Conservation (phyloP, 2,113 vertebrate genomes). For the Sciurus niger region DNA sequence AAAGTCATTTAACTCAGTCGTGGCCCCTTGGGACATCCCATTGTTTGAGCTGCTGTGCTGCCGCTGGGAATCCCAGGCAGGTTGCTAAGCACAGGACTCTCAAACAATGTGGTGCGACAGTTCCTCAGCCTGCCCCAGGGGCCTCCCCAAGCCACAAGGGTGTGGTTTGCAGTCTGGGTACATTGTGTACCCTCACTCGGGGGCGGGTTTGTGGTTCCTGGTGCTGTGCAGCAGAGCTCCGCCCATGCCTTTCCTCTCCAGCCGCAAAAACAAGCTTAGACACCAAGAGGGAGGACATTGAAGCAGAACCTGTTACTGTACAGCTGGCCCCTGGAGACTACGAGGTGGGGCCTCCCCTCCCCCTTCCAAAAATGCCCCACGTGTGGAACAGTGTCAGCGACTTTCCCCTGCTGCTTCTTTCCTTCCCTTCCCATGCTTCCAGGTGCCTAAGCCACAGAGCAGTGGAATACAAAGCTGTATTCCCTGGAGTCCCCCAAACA, state of each 20-base stretch:
- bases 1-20: slow-evolving; percentile 22
- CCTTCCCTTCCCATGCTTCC: neutral
- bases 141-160: slow-evolving; percentile 83
- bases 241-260: slow-evolving; percentile 82
- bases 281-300: slow-evolving; percentile 70
- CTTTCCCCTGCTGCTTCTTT: neutral
- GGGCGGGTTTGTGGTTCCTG: slow-evolving; percentile 79
- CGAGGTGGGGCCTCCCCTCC: neutral
- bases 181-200: slow-evolving; percentile 81
- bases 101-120: slow-evolving; percentile 81
- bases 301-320: slow-evolving; percentile 75
- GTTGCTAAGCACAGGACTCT: slow-evolving; percentile 79
- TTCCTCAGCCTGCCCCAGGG: slow-evolving; percentile 57
- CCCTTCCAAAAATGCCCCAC: neutral
- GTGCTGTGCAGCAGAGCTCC: slow-evolving; percentile 63
- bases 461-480: neutral
- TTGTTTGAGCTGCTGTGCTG: slow-evolving; percentile 42
- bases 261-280: slow-evolving; percentile 85
- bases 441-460: neutral
- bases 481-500: neutral
- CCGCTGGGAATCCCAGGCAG: slow-evolving; percentile 58
- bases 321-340: slow-evolving; percentile 58
- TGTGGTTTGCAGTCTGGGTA: slow-evolving; percentile 83
- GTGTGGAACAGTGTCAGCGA: neutral
- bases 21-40: slow-evolving; percentile 45